Base-by-base conservation (phyloP, 1,140 invertebrate species). In the Hypsibius dujardini region DNA sequence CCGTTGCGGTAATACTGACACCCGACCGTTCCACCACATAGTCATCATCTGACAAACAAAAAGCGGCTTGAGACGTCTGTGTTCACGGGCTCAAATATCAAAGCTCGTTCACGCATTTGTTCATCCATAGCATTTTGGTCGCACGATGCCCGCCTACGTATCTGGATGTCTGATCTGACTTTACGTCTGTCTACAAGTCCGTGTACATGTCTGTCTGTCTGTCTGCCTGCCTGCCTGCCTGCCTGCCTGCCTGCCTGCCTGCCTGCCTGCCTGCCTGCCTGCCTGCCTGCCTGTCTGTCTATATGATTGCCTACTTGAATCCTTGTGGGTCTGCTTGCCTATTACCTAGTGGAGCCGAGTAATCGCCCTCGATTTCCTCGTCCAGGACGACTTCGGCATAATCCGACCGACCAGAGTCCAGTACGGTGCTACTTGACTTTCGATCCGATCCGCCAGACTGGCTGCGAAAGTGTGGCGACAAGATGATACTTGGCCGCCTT, bases 341-440 rank as follows among this genome's bases (percentile, higher is more conserved):
- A n/a, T 1, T 45, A 93, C 90, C 89, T 74, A 90, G 87, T 67
- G 93, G 92, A 14, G 90, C 92, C 1, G 92, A 95, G 72, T 78
- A 78, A 73, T 78, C 77, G 7, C 71, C 76, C 50, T 78, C 75
- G 46, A 77, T 47, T 28, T 28, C 28, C 28, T 28, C 28, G 7
- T 95, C 91, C 77, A 95, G 92, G 0, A 91, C 87, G 73, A 95
- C 93, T 81, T 96, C 92, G 1, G 92, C 91, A 81, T 95, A 95
- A 83, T 97, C 92, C 77, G 46, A 73, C 56, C 70, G 46, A 59
- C 28, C 47, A 46, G 46, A 46, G 40, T 56, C 47, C 67, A 67
- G 70, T 50, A 56, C 71, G 47, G 62, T 46, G 40, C 46, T 47
- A 42, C 46, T 47, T 3, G 15, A 56, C 1, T 42, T 60, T 3